Evolutionary conservation across 2,888 invertebrate genomes (phyloP), one percentile per base, ranked within the genome.

Genomic region (Noctua fimbriata): DNA sequence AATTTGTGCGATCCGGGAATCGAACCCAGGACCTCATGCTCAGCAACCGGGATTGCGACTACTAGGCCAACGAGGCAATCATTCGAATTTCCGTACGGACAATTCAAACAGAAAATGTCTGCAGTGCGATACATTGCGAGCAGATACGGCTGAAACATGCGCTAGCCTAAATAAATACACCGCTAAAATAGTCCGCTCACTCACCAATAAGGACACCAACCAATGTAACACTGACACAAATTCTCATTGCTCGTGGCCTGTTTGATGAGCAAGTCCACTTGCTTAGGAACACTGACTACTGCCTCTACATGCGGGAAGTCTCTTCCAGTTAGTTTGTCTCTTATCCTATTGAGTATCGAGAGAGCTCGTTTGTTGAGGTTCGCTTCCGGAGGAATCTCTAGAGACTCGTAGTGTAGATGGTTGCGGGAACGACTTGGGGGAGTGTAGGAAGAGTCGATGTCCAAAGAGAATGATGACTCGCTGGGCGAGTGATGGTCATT

Each of bases 181-280:
- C n/a, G n/a, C n/a, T n/a, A n/a, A n/a, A 41, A 65, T 12, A 24
- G 44, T 75, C 49, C 44, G 52, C 52, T 77, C 78, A 73, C 81
- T 95, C 96, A 98, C 98, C 98, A 98, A 93, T 98, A 98, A 32
- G 98, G 98, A 94, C 98, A 99, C 99, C 99, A 99, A 80, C 99
- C 99, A 87, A 99, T 99, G 93, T 99, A 99, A 94, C 99, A 99
- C 96, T 99, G 99, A 94, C 99, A 99, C 85, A 99, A 97, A 95
- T 99, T 99, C 95, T 99, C 99, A 95, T 99, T 99, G 89, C 98
- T 99, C 1, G 99, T 99, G 9, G 99, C 99, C 93, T 99, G 99
- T 92, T 98, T 98, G 87, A 99, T 99, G 55, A 99, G 97, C 90
- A 99, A 95, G 91, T 99, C 98, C 6, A 99, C 99, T 96, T 99